Conservation (phyloP, 2,113 vertebrate genomes). For the Oceanites oceanicus region DNA sequence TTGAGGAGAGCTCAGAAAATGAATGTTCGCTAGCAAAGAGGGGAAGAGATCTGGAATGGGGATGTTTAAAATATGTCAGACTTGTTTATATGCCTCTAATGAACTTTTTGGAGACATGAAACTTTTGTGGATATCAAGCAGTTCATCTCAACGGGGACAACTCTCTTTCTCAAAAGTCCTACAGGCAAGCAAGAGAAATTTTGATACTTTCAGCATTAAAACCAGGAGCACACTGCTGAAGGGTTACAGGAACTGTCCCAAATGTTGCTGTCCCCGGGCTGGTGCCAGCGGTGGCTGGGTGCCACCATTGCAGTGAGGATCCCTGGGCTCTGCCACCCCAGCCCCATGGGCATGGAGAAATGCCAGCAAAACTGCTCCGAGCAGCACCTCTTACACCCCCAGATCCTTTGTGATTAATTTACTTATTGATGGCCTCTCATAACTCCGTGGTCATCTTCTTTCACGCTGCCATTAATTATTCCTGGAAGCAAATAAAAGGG, state of each 20-base stretch:
- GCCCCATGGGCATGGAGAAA: not conserved
- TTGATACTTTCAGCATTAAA: not conserved
- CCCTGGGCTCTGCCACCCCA: not conserved
- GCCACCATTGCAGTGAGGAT: not conserved
- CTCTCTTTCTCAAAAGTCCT: not conserved
- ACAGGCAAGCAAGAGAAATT: not conserved
- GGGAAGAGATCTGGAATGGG: not conserved
- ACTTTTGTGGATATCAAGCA: accelerated
- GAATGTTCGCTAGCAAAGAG: not conserved
- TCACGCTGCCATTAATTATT: conserved; percentile 53
- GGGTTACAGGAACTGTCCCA: not conserved
- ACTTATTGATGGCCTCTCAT: conserved; percentile 37
- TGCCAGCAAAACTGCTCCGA: not conserved
- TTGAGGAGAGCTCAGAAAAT: not conserved
- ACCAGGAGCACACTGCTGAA: not conserved
- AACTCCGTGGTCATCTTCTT: conserved; percentile 45
- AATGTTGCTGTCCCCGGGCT: not conserved
- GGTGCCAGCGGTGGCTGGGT: accelerated
- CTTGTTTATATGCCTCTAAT: not conserved
- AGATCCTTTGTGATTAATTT: not conserved
- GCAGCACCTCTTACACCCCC: not conserved
- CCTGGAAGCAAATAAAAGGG: conserved; percentile 63
- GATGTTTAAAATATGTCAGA: not conserved
- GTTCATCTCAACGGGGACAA: not conserved
- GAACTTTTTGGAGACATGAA: not conserved